Conservation (phyloP, 2,888 invertebrate species). For the Sarcophaga subvicina region DNA sequence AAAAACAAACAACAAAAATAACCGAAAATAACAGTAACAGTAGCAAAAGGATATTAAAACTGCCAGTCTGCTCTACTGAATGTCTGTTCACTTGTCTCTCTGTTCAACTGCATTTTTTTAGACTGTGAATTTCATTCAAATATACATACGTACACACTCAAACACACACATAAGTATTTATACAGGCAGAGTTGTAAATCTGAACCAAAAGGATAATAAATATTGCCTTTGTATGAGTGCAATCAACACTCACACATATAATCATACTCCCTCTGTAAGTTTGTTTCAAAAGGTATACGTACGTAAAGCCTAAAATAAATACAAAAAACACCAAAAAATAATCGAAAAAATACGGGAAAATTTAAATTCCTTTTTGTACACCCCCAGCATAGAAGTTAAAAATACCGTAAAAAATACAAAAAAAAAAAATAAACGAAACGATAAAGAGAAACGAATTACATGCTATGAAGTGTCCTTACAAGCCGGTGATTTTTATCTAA, state of each 20-base stretch:
- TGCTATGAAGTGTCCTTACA: slow-evolving; percentile 11
- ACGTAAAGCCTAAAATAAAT: background rate
- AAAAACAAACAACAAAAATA: slow-evolving; percentile 51
- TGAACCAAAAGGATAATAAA: slow-evolving; percentile 51
- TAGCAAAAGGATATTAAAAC: slow-evolving; percentile 49
- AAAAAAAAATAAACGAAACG: background rate
- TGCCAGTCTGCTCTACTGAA: slow-evolving; percentile 24
- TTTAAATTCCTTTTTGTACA: background rate
- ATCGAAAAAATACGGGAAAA: background rate
- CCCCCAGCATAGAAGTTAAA: slow-evolving; percentile 1
- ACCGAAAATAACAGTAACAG: slow-evolving; percentile 55
- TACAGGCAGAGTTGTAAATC: background rate
- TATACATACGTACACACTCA: slow-evolving; percentile 6
- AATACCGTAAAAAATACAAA: slow-evolving; percentile 13
- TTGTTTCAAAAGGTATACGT: slow-evolving; percentile 21
- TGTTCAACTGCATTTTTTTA: slow-evolving; percentile 22
- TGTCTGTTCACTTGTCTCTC: slow-evolving; percentile 22
- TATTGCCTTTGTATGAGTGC: slow-evolving; percentile 40
- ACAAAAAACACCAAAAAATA: background rate
- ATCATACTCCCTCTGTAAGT: background rate
- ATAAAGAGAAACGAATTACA: background rate
- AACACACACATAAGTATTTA: background rate
- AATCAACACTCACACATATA: slow-evolving; percentile 1
- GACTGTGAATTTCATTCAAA: slow-evolving; percentile 53
- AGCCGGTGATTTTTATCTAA: slow-evolving; percentile 12